These are phyloP conservation scores for Drosophila equinoxialis DNA, from an alignment of 1,140 invertebrate species.

Conservation along the genomic window DNA sequence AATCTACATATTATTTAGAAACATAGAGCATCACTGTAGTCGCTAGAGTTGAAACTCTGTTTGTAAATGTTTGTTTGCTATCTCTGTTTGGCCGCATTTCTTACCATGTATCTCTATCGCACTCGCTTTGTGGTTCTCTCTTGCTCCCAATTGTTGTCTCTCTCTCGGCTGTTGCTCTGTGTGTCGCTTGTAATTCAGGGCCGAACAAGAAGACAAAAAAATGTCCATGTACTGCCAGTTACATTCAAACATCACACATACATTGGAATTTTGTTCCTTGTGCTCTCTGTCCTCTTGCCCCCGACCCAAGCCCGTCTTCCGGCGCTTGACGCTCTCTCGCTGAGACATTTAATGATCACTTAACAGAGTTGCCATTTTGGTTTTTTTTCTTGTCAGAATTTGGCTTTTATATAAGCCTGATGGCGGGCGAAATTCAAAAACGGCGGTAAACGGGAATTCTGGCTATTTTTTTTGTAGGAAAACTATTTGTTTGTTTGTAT, in stretches of 20 bases:
- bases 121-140: not conserved
- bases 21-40: not conserved
- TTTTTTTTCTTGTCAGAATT: too few relatives aligned
- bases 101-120: constrained; percentile 3
- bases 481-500: too few relatives aligned
- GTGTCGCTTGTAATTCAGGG: constrained; percentile 1
- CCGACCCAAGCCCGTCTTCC: not conserved
- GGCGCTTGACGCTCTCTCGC: not conserved
- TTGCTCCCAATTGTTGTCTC: not conserved
- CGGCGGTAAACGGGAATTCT: too few relatives aligned
- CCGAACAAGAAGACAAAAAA: not conserved
- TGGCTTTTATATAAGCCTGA: too few relatives aligned
- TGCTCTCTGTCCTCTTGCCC: not conserved
- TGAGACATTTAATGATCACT: not conserved
- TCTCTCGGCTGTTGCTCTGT: constrained; percentile 2
- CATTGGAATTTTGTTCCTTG: not conserved
- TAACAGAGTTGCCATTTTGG: not conserved
- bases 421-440: too few relatives aligned
- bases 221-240: not conserved
- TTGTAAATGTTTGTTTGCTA: constrained; percentile 19
- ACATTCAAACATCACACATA: not conserved
- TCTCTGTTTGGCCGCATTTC: constrained; percentile 42
- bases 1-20: too few relatives aligned
- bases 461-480: too few relatives aligned
- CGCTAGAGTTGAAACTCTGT: constrained; percentile 32